Evolutionary conservation across 2,797 vertebrate species (phyloP), one percentile per base, ranked within the genome.

Genomic region (Picus viridis): DNA sequence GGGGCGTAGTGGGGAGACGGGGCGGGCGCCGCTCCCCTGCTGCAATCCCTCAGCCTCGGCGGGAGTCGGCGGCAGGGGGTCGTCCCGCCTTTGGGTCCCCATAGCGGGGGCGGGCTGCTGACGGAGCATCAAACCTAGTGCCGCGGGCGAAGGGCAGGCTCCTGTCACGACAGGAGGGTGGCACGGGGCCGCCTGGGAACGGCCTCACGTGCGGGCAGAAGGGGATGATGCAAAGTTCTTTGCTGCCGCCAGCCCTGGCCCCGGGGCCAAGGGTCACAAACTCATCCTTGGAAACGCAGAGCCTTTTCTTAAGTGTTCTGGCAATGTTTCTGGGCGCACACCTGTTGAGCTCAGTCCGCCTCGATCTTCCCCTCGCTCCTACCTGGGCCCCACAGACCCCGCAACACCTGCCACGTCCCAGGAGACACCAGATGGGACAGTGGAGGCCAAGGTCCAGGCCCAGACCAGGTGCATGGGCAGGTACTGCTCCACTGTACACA

Each of bases 371-470:
- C 30, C 22, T 12, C 36, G 36, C 7, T 45, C 18, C 19, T 1
- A 27, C 56, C 32, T 2, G 17, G 22, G 43, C 36, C 71, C 64
- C 65, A 11, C 16, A 2, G 75, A 34, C 24, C 69, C 79, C 10
- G 5, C 41, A 17, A 56, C 83, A 4, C 72, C 56, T 16, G 61
- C 43, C 19, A 8, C 16, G 64, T 47, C 83, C 83, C 49, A 7
- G 27, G 3, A 7, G 8, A 13, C 7, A 12, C 27, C 79, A 7
- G 70, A 6, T 6, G n/a, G 74, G 63, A 58, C 17, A 36, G 77
- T 3, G 4, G 30, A 82, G 95, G 78, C 64, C 94, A 90, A 93
- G 94, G 95, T 88, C 70, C 92, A 53, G 53, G 68, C 58, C 30
- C 76, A 27, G 10, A 65, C 11, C 64, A 26, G 36, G 53, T 22